These are phyloP conservation scores for Drosophila prostipennis DNA, from an alignment of 2,888 invertebrate species.

Conservation along the genomic window DNA sequence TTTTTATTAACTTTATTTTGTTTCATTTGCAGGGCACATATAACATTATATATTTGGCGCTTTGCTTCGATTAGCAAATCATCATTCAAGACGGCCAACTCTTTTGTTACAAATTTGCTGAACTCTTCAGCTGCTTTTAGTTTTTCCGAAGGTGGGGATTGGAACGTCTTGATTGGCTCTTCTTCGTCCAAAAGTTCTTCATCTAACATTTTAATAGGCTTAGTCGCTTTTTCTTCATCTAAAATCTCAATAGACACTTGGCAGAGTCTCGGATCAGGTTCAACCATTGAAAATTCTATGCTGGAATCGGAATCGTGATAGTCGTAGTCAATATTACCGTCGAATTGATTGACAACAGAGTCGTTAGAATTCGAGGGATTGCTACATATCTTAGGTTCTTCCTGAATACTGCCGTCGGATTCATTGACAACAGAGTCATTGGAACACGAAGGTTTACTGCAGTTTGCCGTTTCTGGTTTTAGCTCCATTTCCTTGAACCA, in stretches of 20 bases:
- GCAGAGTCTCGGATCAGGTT: conserved; percentile 2
- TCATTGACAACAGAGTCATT: neutral
- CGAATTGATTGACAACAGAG: conserved; percentile 13
- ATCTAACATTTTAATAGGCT: too few species aligned
- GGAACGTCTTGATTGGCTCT: neutral
- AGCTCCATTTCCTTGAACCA: conserved; percentile 21
- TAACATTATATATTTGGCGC: conserved; percentile 48
- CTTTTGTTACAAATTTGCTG: conserved; percentile 52
- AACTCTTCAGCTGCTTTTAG: conserved; percentile 38
- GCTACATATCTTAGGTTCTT: neutral
- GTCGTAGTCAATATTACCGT: neutral
- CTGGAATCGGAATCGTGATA: neutral
- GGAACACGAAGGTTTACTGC: neutral
- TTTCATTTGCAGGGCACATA: conserved; percentile 50
- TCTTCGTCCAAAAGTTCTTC: neutral
- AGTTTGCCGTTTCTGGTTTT: neutral
- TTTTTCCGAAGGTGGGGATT: neutral
- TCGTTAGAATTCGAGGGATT: neutral
- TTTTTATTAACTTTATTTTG: conserved; percentile 34
- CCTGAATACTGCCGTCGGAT: neutral
- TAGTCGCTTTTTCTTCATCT: neutral
- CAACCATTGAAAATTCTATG: neutral
- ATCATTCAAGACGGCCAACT: conserved; percentile 42
- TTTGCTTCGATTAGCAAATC: conserved; percentile 56
- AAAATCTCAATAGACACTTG: conserved; percentile 1